A percentile compares a stretch with the other conserved stretches of the same genome.
Conservation (phyloP, 53 echinoderm and acorn worm species). For the Actinopyga echinites region DNA sequence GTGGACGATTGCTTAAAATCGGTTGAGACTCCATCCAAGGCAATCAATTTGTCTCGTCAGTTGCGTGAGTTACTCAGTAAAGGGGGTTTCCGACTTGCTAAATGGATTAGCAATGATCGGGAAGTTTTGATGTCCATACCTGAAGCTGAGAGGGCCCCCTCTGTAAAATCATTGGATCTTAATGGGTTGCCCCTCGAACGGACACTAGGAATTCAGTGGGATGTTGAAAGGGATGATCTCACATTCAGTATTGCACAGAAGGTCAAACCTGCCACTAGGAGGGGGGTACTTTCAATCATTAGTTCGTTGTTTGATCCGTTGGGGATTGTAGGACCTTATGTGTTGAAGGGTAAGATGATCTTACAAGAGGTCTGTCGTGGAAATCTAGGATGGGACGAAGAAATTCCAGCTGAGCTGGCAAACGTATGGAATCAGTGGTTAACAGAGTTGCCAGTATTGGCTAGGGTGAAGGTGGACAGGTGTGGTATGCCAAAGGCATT, state of each 20-base stretch:
- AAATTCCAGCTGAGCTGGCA: neutral
- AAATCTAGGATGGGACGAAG: constrained; percentile 65
- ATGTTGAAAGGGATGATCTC: constrained; percentile 48
- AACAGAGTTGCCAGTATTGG: constrained; percentile 38
- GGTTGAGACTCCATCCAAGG: neutral
- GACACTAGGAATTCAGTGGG: constrained; percentile 56
- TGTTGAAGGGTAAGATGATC: constrained; percentile 61
- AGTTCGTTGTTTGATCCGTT: constrained; percentile 56
- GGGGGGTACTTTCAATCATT: constrained; percentile 64
- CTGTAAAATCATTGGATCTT: constrained; percentile 27
- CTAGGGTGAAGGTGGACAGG: constrained; percentile 41
- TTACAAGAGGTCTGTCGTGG: constrained; percentile 60
- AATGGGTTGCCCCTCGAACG: constrained; percentile 42
- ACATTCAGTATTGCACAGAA: constrained; percentile 38
- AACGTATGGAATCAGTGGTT: constrained; percentile 43
- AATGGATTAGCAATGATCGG: constrained; percentile 43
- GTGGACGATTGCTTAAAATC: constrained; percentile 52
- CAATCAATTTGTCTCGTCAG: neutral
- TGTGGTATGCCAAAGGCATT: constrained; percentile 20
- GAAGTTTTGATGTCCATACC: constrained; percentile 48
- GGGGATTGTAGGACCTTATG: constrained; percentile 67
- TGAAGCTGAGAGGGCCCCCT: constrained; percentile 47
- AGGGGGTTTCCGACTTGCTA: constrained; percentile 60
- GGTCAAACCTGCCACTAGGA: constrained; percentile 58
- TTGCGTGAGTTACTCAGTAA: constrained; percentile 15